A percentile compares a stretch with the other conserved stretches of the same genome.
Evolutionary conservation across 2,888 invertebrate genomes (phyloP).

Genomic region (Morpho deidamia): DNA sequence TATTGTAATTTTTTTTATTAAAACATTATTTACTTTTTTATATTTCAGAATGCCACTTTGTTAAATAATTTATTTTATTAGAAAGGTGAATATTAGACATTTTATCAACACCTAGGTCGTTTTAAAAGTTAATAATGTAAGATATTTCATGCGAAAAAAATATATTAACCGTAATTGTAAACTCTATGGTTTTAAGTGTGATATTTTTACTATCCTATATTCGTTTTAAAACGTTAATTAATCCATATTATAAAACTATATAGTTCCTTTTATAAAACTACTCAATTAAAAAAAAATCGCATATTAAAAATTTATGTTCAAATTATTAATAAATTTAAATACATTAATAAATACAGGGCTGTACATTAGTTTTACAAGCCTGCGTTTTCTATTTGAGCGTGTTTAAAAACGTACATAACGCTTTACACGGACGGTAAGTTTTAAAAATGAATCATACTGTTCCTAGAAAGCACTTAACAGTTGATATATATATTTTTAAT

Average conservation of each 20-base stretch:
- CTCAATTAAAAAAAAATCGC: no score
- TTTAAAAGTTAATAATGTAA: conserved; percentile 15
- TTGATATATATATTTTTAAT: background rate
- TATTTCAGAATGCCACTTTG: background rate
- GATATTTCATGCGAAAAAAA: no score
- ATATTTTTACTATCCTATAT: no score
- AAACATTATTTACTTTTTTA: conserved; percentile 24
- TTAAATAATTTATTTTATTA: background rate
- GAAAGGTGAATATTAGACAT: background rate
- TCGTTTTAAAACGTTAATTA: no score
- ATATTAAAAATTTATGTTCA: no score
- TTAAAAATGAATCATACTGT: conserved; percentile 29
- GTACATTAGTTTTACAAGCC: background rate
- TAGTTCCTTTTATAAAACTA: no score
- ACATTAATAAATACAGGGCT: no score
- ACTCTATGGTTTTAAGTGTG: no score
- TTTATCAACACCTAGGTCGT: background rate
- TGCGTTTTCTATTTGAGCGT: conserved; percentile 3
- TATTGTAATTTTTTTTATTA: conserved; percentile 1
- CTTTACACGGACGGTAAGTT: conserved; percentile 47
- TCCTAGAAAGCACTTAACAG: background rate
- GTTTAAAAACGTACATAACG: background rate
- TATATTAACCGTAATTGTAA: no score
- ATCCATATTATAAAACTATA: no score
- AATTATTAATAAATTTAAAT: no score